These are phyloP conservation scores for Lypha dubia DNA, from an alignment of 2,888 invertebrate genomes.

Conservation along the genomic window DNA sequence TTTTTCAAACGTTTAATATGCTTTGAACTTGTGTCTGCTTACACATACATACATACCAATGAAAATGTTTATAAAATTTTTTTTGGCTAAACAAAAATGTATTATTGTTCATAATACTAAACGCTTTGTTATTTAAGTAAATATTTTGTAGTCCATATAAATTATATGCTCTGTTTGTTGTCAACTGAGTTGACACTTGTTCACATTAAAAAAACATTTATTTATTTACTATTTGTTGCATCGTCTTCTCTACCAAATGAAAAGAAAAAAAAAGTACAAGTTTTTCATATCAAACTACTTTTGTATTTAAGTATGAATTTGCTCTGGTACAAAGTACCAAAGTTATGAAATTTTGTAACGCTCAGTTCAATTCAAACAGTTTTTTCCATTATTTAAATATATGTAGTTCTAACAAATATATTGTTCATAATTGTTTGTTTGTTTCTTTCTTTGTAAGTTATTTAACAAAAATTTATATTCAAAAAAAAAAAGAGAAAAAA, in stretches of 20 bases:
- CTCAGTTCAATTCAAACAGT: not conserved
- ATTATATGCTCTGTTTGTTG: conserved; percentile 61
- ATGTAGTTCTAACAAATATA: conserved; percentile 38
- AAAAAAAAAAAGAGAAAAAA: not conserved
- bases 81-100: not conserved
- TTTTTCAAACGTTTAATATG: not conserved
- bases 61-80: conserved; percentile 9
- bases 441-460: conserved; percentile 4
- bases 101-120: not conserved
- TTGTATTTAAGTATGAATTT: not conserved
- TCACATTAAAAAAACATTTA: conserved; percentile 50
- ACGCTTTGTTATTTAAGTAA: conserved; percentile 1
- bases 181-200: conserved; percentile 59
- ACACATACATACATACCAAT: not conserved
- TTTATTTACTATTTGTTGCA: not conserved
- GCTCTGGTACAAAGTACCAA: not conserved
- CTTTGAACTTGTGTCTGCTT: not conserved
- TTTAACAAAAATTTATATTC: conserved; percentile 14
- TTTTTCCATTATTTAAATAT: conserved; percentile 27
- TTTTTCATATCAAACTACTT: not conserved
- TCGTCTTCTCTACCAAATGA: not conserved
- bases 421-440: no score
- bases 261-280: not conserved
- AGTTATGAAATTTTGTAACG: not conserved
- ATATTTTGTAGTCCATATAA: not conserved